Conservation (phyloP, 1,140 invertebrate species). For the Drosophila ogumai region DNA sequence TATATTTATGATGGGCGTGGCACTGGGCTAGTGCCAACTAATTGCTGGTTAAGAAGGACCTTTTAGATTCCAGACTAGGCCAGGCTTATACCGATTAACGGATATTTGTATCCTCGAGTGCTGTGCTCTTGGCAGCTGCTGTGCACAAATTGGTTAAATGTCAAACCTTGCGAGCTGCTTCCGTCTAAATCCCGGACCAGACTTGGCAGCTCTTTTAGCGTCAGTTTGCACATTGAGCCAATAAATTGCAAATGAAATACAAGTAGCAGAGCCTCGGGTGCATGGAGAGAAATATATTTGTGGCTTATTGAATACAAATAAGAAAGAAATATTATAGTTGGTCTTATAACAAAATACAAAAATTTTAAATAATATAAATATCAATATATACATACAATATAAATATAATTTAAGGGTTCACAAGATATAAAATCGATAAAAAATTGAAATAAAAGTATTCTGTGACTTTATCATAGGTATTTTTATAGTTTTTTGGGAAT, state of each 20-base stretch:
- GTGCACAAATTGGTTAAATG: slow-evolving; percentile 53
- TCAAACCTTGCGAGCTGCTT: slow-evolving; percentile 30
- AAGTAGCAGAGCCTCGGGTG: slow-evolving; percentile 21
- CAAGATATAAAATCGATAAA: too few relatives aligned
- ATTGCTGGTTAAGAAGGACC: slow-evolving; percentile 29
- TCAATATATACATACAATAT: too few relatives aligned
- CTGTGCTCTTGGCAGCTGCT: slow-evolving; percentile 36
- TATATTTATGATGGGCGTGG: slow-evolving; percentile 58
- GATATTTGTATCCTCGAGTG: neutral
- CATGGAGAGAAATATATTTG: neutral
- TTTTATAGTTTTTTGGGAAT: too few relatives aligned
- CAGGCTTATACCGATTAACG: neutral
- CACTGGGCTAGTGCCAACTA: slow-evolving; percentile 42
- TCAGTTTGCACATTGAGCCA: slow-evolving; percentile 45
- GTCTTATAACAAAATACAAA: too few relatives aligned
- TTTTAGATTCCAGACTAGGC: neutral
- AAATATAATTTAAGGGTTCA: too few relatives aligned
- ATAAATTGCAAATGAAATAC: slow-evolving; percentile 64
- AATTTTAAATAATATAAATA: too few relatives aligned
- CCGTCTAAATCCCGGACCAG: slow-evolving; percentile 23
- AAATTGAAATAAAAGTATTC: too few relatives aligned
- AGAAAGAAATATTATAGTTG: too few relatives aligned
- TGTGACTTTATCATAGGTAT: too few relatives aligned
- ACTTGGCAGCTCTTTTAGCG: slow-evolving; percentile 42
- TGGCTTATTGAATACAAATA: too few relatives aligned